Evolutionary conservation across 1,140 invertebrate genomes (phyloP).

Genomic region (Tetramorium alpestre): DNA sequence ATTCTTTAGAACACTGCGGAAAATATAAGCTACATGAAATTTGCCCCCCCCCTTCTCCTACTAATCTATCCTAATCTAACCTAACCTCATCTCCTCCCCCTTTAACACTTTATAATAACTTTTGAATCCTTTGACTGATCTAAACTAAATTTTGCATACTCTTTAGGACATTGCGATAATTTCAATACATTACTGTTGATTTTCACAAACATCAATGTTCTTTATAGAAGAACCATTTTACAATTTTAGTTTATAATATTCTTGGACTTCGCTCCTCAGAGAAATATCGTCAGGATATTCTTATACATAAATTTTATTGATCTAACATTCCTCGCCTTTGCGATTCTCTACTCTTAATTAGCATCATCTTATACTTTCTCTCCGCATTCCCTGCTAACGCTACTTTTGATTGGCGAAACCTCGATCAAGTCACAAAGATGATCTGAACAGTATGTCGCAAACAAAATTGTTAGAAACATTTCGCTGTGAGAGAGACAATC

Average conservation of each 20-base stretch:
- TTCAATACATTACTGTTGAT: too few relatives aligned
- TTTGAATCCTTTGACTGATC: too few relatives aligned
- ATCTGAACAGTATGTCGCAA: slow-evolving; percentile 18
- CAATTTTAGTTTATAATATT: not conserved
- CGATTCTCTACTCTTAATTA: slow-evolving; percentile 53
- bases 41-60: too few relatives aligned
- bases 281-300: slow-evolving; percentile 7
- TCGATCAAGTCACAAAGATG: slow-evolving; percentile 16
- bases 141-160: too few relatives aligned
- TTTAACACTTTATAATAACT: too few relatives aligned
- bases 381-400: not conserved
- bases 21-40: too few relatives aligned
- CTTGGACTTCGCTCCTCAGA: not conserved
- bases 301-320: slow-evolving; percentile 45
- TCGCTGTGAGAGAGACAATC: not conserved
- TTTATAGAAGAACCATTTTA: too few relatives aligned
- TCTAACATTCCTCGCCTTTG: not conserved
- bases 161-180: too few relatives aligned
- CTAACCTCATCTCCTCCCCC: too few relatives aligned
- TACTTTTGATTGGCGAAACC: slow-evolving; percentile 29
- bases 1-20: too few relatives aligned
- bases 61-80: too few relatives aligned
- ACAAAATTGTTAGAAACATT: slow-evolving; percentile 36
- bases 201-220: too few relatives aligned
- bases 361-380: slow-evolving; percentile 13